These are phyloP conservation scores for Cryptoprocta ferox DNA, from an alignment of 2,797 vertebrate species.

Conservation along the genomic window DNA sequence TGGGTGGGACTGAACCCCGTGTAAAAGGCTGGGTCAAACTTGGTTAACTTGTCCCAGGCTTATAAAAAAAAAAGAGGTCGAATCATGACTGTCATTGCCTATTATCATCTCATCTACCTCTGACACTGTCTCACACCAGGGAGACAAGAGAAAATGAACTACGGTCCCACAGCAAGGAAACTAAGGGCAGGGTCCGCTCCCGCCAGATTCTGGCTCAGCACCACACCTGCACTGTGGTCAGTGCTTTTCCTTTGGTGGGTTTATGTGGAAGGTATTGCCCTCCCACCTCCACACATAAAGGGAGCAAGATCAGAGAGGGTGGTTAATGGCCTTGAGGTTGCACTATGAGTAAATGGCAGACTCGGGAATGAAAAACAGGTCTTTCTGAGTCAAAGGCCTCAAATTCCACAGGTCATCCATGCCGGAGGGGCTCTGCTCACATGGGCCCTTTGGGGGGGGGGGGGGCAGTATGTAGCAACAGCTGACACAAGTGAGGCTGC, in stretches of 20 bases:
- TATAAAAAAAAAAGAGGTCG: neutral
- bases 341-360: neutral
- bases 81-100: neutral
- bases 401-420: neutral
- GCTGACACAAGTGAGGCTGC: neutral
- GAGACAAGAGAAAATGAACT: neutral
- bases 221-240: fast-evolving
- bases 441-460: neutral
- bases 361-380: neutral
- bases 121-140: neutral
- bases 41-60: neutral
- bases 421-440: neutral
- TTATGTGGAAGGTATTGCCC: neutral
- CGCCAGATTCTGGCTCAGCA: neutral
- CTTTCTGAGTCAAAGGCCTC: neutral
- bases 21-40: neutral
- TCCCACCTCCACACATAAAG: neutral
- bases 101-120: neutral
- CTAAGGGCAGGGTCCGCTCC: neutral
- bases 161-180: neutral
- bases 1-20: neutral
- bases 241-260: neutral
- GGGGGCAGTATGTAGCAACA: too few species aligned
- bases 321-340: neutral
- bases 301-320: neutral